Evolutionary conservation across 2,888 invertebrate species (phyloP).

Genomic region (Idaea dimidiata): DNA sequence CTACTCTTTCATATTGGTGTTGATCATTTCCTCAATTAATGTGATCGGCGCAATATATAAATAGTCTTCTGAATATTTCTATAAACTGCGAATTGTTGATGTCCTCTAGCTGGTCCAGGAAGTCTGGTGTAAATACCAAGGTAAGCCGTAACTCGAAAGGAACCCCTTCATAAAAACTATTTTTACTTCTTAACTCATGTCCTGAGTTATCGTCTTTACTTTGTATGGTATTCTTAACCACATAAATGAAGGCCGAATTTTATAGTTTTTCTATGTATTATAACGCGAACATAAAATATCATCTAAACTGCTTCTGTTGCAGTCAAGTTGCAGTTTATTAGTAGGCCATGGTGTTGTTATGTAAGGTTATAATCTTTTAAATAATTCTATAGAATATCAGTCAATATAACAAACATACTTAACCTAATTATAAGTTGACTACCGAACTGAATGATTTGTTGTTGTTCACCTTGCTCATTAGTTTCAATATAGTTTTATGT

Average conservation of each 20-base stretch:
- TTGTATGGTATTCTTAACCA: not conserved
- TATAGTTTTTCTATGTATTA: not conserved
- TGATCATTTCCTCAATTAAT: not conserved
- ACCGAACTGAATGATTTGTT: slow-evolving; percentile 1
- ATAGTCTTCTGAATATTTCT: not conserved
- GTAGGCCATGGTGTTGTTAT: not conserved
- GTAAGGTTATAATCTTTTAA: not conserved
- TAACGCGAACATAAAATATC: not conserved
- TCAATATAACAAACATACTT: not conserved
- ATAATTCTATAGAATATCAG: not conserved
- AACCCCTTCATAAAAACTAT: slow-evolving; percentile 36
- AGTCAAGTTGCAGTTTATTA: not conserved
- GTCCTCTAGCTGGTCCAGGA: slow-evolving; percentile 67
- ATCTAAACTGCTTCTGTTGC: not conserved
- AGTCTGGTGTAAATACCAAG: slow-evolving; percentile 74
- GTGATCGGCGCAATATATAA: not conserved
- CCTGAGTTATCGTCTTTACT: not conserved
- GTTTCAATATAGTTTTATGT: slow-evolving; percentile 15
- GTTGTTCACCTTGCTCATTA: slow-evolving; percentile 18
- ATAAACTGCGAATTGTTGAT: slow-evolving; percentile 32
- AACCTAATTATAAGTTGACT: not conserved
- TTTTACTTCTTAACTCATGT: slow-evolving; percentile 18
- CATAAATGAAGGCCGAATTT: not conserved
- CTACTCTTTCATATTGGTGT: too few species aligned
- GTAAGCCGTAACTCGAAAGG: slow-evolving; percentile 56